Percentiles rank a stretch among this genome's conserved stretches.
These are phyloP conservation scores for Enteromius anoplus DNA, from an alignment of 2,797 vertebrate species.

Conservation along the genomic window DNA sequence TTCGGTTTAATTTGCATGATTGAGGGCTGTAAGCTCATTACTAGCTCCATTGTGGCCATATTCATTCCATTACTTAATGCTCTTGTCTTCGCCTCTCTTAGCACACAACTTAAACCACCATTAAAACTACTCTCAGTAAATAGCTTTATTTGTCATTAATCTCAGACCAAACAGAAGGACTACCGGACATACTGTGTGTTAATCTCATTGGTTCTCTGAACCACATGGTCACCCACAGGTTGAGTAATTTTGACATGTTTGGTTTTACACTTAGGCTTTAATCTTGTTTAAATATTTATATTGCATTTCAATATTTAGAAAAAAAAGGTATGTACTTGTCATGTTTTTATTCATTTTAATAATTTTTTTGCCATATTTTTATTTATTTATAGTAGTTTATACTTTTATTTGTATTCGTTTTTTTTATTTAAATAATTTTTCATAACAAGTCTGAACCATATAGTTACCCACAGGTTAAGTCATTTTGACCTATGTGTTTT, in stretches of 20 bases:
- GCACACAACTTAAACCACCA: conserved; percentile 72
- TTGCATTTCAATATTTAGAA: neutral
- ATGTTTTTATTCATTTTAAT: neutral
- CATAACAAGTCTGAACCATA: neutral
- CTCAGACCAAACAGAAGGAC: conserved; percentile 71
- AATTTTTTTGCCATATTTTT: neutral
- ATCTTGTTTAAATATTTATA: neutral
- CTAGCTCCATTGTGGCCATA: conserved; percentile 74
- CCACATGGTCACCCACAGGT: conserved; percentile 53
- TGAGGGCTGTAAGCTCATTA: conserved; percentile 77
- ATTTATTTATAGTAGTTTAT: neutral
- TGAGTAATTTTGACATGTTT: neutral
- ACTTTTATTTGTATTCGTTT: too few species aligned
- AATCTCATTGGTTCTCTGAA: conserved; percentile 69
- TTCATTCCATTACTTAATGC: conserved; percentile 78
- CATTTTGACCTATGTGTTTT: neutral
- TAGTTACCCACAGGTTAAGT: neutral
- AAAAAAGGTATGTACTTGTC: neutral
- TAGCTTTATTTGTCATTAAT: conserved; percentile 81
- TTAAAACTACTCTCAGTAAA: conserved; percentile 78
- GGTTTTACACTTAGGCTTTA: neutral
- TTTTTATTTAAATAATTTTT: neutral
- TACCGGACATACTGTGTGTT: conserved; percentile 60
- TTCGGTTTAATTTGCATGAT: conserved; percentile 76
- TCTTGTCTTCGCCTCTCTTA: conserved; percentile 72